A percentile compares a stretch with the other conserved stretches of the same genome.
phyloP scores from a whole-genome alignment of 2,113 vertebrate genomes.

The Hydrochoerus hydrochaeris region DNA sequence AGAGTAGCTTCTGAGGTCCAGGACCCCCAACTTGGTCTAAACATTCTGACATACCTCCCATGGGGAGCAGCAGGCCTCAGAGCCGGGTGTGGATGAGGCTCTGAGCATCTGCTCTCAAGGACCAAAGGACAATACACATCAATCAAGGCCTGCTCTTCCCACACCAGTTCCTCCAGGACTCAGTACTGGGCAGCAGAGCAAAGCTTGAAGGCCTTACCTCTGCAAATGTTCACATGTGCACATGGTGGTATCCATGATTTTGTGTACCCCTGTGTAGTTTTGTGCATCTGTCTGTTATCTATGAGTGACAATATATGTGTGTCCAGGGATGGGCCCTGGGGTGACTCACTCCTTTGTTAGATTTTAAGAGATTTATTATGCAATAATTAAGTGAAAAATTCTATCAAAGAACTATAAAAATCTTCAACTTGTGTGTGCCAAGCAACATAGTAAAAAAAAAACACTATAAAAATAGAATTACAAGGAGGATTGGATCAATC shows the following conservation, averaged over 20 bases:
- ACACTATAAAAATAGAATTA: neutral
- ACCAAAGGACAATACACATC: neutral
- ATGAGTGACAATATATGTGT: too few relatives aligned
- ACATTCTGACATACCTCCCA: neutral
- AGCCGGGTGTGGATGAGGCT: neutral
- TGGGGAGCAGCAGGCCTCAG: neutral
- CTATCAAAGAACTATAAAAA: conserved; percentile 12
- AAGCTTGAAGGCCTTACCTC: neutral
- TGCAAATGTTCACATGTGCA: accelerated
- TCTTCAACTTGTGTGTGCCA: neutral
- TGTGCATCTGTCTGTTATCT: neutral
- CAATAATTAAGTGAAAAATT: neutral
- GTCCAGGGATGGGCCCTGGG: neutral
- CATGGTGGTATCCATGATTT: accelerated
- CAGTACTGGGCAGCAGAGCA: neutral
- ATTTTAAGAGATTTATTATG: neutral
- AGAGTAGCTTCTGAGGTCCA: neutral
- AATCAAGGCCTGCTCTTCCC: neutral
- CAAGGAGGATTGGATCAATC: neutral
- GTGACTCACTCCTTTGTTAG: neutral
- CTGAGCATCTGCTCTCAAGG: neutral
- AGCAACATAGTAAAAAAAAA: neutral
- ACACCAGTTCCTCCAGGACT: neutral
- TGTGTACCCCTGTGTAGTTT: neutral
- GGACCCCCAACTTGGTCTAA: neutral